Base-by-base conservation (phyloP, 2,888 invertebrate species). In the Palloptera scutellata region DNA sequence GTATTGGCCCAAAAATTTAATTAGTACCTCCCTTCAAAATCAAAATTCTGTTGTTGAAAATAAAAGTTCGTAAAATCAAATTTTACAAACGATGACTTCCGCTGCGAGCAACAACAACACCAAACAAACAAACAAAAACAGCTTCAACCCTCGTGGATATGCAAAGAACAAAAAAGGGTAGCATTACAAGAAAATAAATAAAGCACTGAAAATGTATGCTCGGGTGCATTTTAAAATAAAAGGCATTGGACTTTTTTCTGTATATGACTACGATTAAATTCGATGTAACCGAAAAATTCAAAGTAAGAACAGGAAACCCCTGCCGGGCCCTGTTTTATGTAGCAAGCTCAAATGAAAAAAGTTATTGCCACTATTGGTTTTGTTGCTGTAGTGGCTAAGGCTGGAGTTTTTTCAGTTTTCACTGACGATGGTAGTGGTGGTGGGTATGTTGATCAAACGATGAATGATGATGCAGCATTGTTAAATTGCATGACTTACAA, bases 61-160 rank as follows among this genome's bases (percentile, higher is more conserved):
- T 67, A 68, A 58, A 60, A 68, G 67, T 67, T 64, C 62, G 62
- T 61, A 68, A 63, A 66, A 52, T 64, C 19, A 61, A 60, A 68
- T 63, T 70, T 52, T 61, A 66, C 68, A 68, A 70, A 70, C 64
- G 58, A 70, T 58, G 58, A 70, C 58, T 68, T 70, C 66, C 68
- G 64, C 59, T 52, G 43, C 60, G n/a, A 63, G 53, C 43, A 62
- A 9, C 57, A 51, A 58, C 19, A 42, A 30, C 6, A 13, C 60
- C 30, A 30, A 17, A 41, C 15, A 10, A 58, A 13, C 59, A 66
- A 48, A 57, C 53, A 42, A 19, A 20, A 61, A 48, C 45, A 48
- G 5, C 60, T 58, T 19, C 68, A 69, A 69, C 69, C 69, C 66
- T 57, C 61, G 42, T 11, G 17, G 20, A 41, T 30, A 4, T 30